Conservation (phyloP, 1,140 invertebrate species). For the Camponotus floridanus region DNA sequence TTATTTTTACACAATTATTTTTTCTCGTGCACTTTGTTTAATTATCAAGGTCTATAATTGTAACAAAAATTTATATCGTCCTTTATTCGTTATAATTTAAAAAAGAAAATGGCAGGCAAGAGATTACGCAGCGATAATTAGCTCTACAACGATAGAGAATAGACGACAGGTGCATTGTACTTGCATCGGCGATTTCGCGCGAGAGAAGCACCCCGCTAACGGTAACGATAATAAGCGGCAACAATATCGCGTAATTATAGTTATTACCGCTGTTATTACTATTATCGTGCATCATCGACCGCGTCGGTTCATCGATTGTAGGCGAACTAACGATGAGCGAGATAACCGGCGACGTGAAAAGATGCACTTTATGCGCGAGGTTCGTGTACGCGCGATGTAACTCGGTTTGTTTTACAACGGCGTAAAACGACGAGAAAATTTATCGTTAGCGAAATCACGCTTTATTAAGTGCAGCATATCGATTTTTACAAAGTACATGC, state of each 20-base stretch:
- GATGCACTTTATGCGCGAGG: slow-evolving; percentile 33
- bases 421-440: background rate
- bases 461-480: background rate
- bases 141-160: background rate
- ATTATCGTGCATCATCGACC: slow-evolving; percentile 51
- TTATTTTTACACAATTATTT: background rate
- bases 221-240: slow-evolving; percentile 59
- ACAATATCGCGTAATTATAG: slow-evolving; percentile 60
- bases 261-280: slow-evolving; percentile 60
- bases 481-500: background rate
- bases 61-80: background rate
- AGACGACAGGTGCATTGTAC: slow-evolving; percentile 32
- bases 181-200: slow-evolving; percentile 1
- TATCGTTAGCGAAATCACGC: background rate
- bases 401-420: slow-evolving; percentile 34
- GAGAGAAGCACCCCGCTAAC: slow-evolving; percentile 39
- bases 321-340: slow-evolving; percentile 29
- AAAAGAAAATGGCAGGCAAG: background rate
- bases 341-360: slow-evolving; percentile 45
- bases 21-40: background rate
- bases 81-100: slow-evolving; percentile 2
- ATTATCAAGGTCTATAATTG: background rate
- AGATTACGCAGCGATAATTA: slow-evolving; percentile 12
- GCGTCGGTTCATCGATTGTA: slow-evolving; percentile 49
- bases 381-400: slow-evolving; percentile 27